Conservation (phyloP, 2,113 vertebrate species). For the Isurus oxyrinchus region DNA sequence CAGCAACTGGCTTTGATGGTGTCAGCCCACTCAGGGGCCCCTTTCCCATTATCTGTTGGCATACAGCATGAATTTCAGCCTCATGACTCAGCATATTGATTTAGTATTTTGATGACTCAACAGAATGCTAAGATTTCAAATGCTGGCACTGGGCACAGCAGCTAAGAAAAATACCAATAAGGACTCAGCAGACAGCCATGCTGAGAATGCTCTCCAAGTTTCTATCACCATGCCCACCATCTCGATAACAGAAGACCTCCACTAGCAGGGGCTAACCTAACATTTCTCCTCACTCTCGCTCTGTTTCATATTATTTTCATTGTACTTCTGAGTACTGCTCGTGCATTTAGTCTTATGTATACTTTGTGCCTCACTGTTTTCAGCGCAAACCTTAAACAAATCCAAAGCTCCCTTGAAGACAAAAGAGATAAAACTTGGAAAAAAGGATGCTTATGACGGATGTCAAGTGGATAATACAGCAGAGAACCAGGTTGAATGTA, state of each 20-base stretch:
- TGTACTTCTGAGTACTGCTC: not conserved
- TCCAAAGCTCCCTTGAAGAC: not conserved
- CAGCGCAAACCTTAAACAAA: not conserved
- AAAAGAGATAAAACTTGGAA: not conserved
- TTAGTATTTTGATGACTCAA: not conserved
- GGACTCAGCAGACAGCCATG: not conserved
- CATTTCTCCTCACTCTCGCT: not conserved
- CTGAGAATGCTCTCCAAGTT: not conserved
- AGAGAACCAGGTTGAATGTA: not conserved
- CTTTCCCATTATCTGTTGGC: not conserved
- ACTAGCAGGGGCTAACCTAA: not conserved
- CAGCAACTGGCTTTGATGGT: not conserved
- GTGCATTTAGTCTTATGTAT: not conserved
- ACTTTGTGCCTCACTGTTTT: not conserved
- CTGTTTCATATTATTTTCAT: not conserved
- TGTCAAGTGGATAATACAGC: not conserved
- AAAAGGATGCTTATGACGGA: not conserved
- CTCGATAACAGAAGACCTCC: not conserved
- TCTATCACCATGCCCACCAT: no score
- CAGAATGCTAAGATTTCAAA: not conserved
- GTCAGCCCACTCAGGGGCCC: not conserved
- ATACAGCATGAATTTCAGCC: not conserved
- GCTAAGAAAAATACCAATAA: not conserved
- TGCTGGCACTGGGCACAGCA: not conserved
- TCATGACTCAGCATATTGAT: constrained; percentile 21